Evolutionary conservation across 1,140 invertebrate genomes (phyloP), one percentile per base, ranked within the genome.

Genomic region (Acromyrmex heyeri): DNA sequence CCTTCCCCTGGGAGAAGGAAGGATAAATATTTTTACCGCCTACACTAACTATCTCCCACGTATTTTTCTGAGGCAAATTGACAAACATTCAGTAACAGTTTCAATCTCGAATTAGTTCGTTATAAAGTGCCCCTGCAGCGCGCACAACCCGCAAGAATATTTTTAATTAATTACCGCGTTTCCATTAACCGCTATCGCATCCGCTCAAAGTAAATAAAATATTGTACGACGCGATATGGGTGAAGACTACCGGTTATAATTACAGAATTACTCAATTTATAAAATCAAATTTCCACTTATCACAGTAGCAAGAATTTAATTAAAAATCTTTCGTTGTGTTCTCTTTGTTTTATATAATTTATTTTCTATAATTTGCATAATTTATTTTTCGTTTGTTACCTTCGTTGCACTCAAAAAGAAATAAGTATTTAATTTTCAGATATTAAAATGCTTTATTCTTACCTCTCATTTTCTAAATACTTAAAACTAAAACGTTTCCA

Each of bases 61-160:
- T 70, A 55, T 81, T 81, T 38, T 57, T 38, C 34, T 34, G 2
- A 48, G 27, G 53, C 50, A 38, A 73, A 82, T 61, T 48, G 79
- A 82, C 55, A 61, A 72, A 82, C 67, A 73, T 21, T 16, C 55
- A 16, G n/a, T 14, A n/a, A 61, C 24, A 59, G 73, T 83, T 83
- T 81, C 67, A 83, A 83, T 83, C 72, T 81, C 34, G 30, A 73
- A 75, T 83, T 83, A 83, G 62, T 61, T 75, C 30, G 38, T 75
- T 61, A 61, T 61, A 48, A 61, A 61, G 38, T 55, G 24, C 21
- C 34, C 7, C 16, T 7, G 14, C 14, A 14, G 10, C 16, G 27
- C 24, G 3, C 38, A 16, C 57, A 44, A 6, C 0, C 0, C 21
- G 30, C 21, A 24, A 27, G 3, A 72, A 82, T 6, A 75, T 75